phyloP scores from a whole-genome alignment of 2,888 invertebrate species.

The Cryptocheilus praepositus region DNA sequence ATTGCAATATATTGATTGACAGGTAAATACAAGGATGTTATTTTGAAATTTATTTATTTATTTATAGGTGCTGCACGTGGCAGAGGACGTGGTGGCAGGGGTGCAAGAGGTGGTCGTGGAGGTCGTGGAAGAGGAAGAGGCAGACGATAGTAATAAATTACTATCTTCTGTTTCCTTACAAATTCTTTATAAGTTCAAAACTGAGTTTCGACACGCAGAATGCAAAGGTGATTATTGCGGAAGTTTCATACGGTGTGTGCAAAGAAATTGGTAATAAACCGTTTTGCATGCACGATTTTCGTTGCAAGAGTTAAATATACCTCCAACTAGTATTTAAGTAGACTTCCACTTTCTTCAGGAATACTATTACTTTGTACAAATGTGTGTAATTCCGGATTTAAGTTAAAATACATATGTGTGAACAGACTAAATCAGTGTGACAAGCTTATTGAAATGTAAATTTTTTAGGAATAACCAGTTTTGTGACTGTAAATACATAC shows the following conservation, averaged over 20 bases:
- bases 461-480: not conserved
- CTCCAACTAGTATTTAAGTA: not conserved
- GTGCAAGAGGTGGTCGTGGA: slow-evolving; percentile 85
- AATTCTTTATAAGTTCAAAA: slow-evolving; percentile 11
- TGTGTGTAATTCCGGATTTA: not conserved
- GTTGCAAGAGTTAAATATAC: not conserved
- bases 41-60: not conserved
- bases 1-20: not conserved
- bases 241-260: slow-evolving; percentile 14
- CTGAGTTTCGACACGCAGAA: slow-evolving; percentile 24
- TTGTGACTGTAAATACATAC: not conserved
- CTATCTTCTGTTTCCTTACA: slow-evolving; percentile 21
- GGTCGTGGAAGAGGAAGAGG: slow-evolving; percentile 82
- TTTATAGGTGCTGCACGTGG: slow-evolving; percentile 79
- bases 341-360: not conserved
- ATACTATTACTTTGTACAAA: not conserved
- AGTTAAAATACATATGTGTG: not conserved
- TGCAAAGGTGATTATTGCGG: slow-evolving; percentile 12
- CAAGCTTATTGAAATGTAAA: not conserved
- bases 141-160: slow-evolving; percentile 71
- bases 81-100: slow-evolving; percentile 83
- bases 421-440: not conserved
- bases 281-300: slow-evolving; percentile 1
- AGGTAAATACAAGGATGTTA: not conserved
- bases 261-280: slow-evolving; percentile 1